Conservation (phyloP, 2,888 invertebrate species). For the Drosophila kanekoi region DNA sequence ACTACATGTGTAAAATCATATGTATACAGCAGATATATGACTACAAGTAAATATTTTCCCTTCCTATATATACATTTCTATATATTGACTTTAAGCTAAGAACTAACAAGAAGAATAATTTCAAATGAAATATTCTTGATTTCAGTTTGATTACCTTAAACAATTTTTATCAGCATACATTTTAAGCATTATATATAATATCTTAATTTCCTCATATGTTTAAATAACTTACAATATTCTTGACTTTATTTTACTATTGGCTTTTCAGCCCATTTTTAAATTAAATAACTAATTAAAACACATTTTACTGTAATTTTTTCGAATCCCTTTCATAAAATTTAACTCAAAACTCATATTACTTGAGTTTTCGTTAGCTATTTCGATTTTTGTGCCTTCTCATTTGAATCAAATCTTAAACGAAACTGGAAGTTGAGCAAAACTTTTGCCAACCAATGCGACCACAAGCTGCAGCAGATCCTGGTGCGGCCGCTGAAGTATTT, state of each 20-base stretch:
- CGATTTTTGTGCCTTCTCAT: slow-evolving; percentile 12
- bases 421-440: slow-evolving; percentile 27
- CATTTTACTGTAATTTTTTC: neutral
- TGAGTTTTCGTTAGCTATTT: slow-evolving; percentile 17
- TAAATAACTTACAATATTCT: neutral
- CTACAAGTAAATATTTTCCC: too few species aligned
- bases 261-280: neutral
- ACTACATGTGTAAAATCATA: neutral
- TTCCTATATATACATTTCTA: too few species aligned
- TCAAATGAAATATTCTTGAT: neutral
- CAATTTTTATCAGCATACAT: neutral
- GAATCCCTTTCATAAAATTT: neutral
- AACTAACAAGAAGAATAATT: too few species aligned
- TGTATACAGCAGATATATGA: too few species aligned
- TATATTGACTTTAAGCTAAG: too few species aligned
- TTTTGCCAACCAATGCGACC: slow-evolving; percentile 39
- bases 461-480: slow-evolving; percentile 27
- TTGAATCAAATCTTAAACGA: slow-evolving; percentile 23
- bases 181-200: neutral
- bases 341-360: neutral
- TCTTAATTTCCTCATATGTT: too few species aligned
- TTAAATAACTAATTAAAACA: slow-evolving; percentile 6
- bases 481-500: neutral
- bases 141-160: too few species aligned
- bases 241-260: neutral